Conservation (phyloP, 2,888 invertebrate genomes). For the Toxonevra muliebris region DNA sequence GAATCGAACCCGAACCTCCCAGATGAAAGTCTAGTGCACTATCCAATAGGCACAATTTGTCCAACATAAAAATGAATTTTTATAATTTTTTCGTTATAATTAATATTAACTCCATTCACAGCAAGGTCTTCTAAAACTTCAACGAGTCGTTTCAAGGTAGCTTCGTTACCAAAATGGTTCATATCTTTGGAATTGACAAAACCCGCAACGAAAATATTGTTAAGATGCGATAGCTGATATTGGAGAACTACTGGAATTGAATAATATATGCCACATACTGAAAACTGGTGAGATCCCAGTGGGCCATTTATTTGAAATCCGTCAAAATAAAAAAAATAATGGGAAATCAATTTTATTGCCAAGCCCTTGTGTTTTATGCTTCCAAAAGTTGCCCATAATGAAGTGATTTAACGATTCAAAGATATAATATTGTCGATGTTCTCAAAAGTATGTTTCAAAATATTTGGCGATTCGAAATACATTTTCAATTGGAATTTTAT, state of each 20-base stretch:
- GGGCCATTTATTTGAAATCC: constrained; percentile 37
- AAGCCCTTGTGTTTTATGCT: no score
- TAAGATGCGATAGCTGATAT: constrained; percentile 30
- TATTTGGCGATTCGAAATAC: constrained; percentile 32
- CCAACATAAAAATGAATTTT: constrained; percentile 36
- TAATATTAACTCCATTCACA: constrained; percentile 26
- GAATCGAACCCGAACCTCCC: no score
- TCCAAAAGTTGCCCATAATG: no score
- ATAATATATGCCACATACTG: constrained; percentile 38
- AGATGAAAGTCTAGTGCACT: no score
- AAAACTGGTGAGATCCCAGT: constrained; percentile 31
- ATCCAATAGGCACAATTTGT: no score
- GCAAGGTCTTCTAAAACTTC: constrained; percentile 29
- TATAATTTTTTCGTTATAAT: constrained; percentile 13
- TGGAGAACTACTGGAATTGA: constrained; percentile 35
- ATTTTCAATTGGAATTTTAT: constrained; percentile 36
- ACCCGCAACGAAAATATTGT: no score
- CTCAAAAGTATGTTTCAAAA: constrained; percentile 29
- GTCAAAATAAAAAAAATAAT: constrained; percentile 35
- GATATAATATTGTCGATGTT: constrained; percentile 34
- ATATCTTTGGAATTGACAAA: constrained; percentile 33
- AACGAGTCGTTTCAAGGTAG: neutral
- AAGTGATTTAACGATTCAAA: neutral
- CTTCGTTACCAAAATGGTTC: constrained; percentile 25
- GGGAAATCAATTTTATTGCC: constrained; percentile 36